Evolutionary conservation across 2,888 invertebrate species (phyloP), one percentile per base, ranked within the genome.

Genomic region (Orchesella flavescens): DNA sequence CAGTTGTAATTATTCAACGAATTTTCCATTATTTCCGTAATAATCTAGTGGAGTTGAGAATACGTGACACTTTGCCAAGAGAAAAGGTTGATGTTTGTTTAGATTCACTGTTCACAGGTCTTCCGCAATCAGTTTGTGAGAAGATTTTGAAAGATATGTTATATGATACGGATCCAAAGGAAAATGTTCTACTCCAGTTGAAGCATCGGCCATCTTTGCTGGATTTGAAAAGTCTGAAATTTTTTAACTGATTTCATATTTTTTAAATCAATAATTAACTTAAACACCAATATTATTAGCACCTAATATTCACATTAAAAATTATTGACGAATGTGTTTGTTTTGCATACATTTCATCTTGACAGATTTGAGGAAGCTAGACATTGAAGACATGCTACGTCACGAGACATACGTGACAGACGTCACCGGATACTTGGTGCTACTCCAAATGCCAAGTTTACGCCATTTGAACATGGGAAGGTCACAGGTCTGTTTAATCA

Each of bases 371-470:
- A 65, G 71, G 44, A 77, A 63, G 21, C 44, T 86, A 24, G 86
- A 86, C 49, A 79, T 86, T 49, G 79, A 75, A 65, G 86, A 84
- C 34, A 43, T 80, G 21, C 53, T 86, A 12, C 80, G 83, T 23
- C 79, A 83, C 24, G 83, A 84, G 23, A 77, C 77, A 0, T 78
- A 78, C 34, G 55, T 86, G 7, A 80, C 84, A 5, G 86, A 86
- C 63, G 86, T 86, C 23, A 84, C 84, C 10, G 86, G 83, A 12
- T 86, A 84, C 59, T 61, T 84, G 17, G 72, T 83, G 10, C 72
- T 84, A 17, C 34, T 75, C 7, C 63, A 75, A 49, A 86, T 86
- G 84, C 75, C 76, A 44, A 83, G 46, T 57, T 72, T 86, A 44
- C 53, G 68, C 55, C 24, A 24, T 15, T 61, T 86, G 24, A 61